Evolutionary conservation across 2,888 invertebrate genomes (phyloP).

Genomic region (Apodemia mormo): DNA sequence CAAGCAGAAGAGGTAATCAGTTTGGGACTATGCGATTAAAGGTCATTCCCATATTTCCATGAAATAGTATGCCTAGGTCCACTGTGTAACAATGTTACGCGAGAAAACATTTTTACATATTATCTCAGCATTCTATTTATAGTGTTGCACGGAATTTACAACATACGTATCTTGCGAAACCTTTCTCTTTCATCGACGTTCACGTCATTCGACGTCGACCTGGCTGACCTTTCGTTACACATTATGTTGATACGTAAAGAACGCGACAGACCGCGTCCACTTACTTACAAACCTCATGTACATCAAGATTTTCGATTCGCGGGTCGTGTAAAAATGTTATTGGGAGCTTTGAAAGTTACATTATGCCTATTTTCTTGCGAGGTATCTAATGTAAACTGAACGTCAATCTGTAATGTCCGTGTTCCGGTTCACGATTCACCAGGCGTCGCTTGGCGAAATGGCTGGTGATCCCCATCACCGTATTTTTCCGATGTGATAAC

Average conservation of each 20-base stretch:
- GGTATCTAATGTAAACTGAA: not conserved
- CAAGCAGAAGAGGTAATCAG: too few relatives aligned
- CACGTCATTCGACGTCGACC: not conserved
- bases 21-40: too few relatives aligned
- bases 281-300: not conserved
- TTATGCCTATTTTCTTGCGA: not conserved
- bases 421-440: too few relatives aligned
- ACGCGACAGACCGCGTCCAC: slow-evolving; percentile 2
- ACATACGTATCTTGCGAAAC: not conserved
- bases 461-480: too few relatives aligned
- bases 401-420: too few relatives aligned
- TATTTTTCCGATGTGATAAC: too few relatives aligned
- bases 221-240: slow-evolving; percentile 1
- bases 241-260: slow-evolving; percentile 1
- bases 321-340: not conserved
- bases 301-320: not conserved
- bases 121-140: not conserved
- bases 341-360: not conserved
- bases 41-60: too few relatives aligned
- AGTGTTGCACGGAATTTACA: not conserved
- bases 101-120: not conserved
- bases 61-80: too few relatives aligned
- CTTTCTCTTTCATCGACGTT: slow-evolving; percentile 4
- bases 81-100: too few relatives aligned
- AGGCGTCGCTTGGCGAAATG: too few relatives aligned